Evolutionary conservation across 2,888 invertebrate species (phyloP).

Genomic region (Hybos culiciformis): DNA sequence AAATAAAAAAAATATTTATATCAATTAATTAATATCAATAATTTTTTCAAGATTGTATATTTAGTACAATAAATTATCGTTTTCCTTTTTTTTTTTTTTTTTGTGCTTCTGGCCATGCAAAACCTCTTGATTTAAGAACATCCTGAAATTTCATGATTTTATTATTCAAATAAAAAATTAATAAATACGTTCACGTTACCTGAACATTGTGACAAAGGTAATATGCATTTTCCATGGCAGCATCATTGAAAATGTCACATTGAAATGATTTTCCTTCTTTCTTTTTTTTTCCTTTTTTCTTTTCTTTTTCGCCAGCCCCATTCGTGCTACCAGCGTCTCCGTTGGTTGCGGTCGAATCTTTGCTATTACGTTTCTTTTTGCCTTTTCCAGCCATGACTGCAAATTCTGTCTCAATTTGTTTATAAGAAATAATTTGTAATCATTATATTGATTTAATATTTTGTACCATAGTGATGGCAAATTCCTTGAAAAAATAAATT

Average conservation of each 20-base stretch:
- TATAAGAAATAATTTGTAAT: too few species aligned
- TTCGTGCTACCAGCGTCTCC: slow-evolving; percentile 28
- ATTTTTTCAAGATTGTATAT: too few species aligned
- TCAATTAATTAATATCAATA: too few species aligned
- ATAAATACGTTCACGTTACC: slow-evolving; percentile 31
- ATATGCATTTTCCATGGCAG: slow-evolving; percentile 89
- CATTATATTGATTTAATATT: too few species aligned
- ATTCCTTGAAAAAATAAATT: too few species aligned
- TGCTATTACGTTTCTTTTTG: slow-evolving; percentile 43
- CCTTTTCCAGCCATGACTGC: slow-evolving; percentile 40
- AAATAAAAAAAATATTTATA: too few species aligned
- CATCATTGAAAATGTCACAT: slow-evolving; percentile 75
- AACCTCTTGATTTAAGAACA: slow-evolving; percentile 69
- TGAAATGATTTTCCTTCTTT: slow-evolving; percentile 48
- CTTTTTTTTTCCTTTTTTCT: slow-evolving; percentile 38
- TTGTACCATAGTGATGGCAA: too few species aligned
- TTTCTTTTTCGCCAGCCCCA: slow-evolving; percentile 35
- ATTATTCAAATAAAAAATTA: not conserved
- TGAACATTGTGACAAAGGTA: slow-evolving; percentile 88
- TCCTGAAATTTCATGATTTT: slow-evolving; percentile 40
- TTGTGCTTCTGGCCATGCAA: slow-evolving; percentile 75
- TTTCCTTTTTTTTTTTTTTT: slow-evolving; percentile 79
- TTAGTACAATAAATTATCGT: too few species aligned
- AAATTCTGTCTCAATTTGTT: not conserved
- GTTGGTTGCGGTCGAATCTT: slow-evolving; percentile 30